These are phyloP conservation scores for Melolontha melolontha DNA, from an alignment of 2,888 invertebrate genomes.

Conservation along the genomic window DNA sequence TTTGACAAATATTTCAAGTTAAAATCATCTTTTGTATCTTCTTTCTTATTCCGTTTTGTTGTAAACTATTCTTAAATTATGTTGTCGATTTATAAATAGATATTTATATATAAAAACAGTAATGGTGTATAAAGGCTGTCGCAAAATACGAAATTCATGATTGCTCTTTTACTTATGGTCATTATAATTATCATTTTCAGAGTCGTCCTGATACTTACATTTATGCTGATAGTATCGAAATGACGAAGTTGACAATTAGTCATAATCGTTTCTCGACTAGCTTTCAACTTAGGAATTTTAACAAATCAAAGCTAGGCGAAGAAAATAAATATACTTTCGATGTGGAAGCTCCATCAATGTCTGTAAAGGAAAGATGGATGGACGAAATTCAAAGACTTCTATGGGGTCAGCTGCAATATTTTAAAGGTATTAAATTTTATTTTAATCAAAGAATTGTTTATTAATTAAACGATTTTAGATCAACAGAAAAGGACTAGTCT, in stretches of 20 bases:
- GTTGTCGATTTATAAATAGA: too few relatives aligned
- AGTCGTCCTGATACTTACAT: constrained; percentile 56
- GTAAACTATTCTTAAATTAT: too few relatives aligned
- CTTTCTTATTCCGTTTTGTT: too few relatives aligned
- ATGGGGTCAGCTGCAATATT: constrained; percentile 58
- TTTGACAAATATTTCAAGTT: too few relatives aligned
- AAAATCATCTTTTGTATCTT: too few relatives aligned
- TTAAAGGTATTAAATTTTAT: constrained; percentile 54
- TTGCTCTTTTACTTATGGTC: too few relatives aligned
- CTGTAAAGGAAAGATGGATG: constrained; percentile 57
- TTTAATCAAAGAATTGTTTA: not conserved
- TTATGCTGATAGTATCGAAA: constrained; percentile 56
- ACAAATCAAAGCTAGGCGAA: constrained; percentile 36
- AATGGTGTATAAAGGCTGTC: too few relatives aligned
- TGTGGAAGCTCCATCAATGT: constrained; percentile 56
- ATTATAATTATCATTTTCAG: constrained; percentile 47
- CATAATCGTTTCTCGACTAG: constrained; percentile 43
- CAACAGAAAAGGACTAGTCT: too few relatives aligned
- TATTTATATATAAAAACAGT: too few relatives aligned
- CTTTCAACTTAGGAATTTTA: constrained; percentile 40
- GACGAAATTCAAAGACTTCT: constrained; percentile 56
- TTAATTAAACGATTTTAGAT: too few relatives aligned
- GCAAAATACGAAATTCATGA: too few relatives aligned
- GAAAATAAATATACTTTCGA: constrained; percentile 18
- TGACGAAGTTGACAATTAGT: constrained; percentile 53